Percentiles rank a stretch among this genome's conserved stretches.
These are phyloP conservation scores for Hyles lineata DNA, from an alignment of 2,888 invertebrate genomes.

Conservation along the genomic window DNA sequence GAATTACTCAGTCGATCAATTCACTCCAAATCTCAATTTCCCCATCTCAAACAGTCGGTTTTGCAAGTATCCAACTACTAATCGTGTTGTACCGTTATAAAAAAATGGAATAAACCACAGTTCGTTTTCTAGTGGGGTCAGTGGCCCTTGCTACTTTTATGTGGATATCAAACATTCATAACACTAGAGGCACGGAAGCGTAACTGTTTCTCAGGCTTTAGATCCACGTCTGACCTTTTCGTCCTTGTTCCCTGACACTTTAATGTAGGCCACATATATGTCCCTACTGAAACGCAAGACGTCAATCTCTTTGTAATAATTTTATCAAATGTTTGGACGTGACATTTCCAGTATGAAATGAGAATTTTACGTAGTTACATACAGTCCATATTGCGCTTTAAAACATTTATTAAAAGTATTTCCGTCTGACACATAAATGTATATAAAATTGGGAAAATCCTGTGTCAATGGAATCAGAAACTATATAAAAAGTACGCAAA, in stretches of 20 bases:
- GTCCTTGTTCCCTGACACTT: not conserved
- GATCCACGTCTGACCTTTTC: slow-evolving; percentile 22
- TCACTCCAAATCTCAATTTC: not conserved
- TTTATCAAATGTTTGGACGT: not conserved
- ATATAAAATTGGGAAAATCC: no score
- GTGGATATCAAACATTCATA: slow-evolving; percentile 18
- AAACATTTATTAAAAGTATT: not conserved
- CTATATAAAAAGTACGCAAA: no score
- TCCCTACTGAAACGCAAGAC: not conserved
- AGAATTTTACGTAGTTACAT: not conserved
- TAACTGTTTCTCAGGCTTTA: not conserved
- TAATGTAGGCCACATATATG: slow-evolving; percentile 6
- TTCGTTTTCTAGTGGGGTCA: not conserved
- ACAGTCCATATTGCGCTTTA: not conserved
- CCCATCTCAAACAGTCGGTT: not conserved
- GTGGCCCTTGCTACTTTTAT: slow-evolving; percentile 18
- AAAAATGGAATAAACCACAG: not conserved
- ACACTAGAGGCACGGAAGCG: not conserved
- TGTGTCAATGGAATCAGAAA: no score
- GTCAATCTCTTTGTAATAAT: not conserved
- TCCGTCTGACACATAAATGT: no score
- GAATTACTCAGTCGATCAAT: not conserved
- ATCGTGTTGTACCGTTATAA: not conserved
- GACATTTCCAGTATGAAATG: not conserved
- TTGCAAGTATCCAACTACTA: not conserved